Evolutionary conservation across 2,113 vertebrate species (phyloP).

Genomic region (Petromus typicus): DNA sequence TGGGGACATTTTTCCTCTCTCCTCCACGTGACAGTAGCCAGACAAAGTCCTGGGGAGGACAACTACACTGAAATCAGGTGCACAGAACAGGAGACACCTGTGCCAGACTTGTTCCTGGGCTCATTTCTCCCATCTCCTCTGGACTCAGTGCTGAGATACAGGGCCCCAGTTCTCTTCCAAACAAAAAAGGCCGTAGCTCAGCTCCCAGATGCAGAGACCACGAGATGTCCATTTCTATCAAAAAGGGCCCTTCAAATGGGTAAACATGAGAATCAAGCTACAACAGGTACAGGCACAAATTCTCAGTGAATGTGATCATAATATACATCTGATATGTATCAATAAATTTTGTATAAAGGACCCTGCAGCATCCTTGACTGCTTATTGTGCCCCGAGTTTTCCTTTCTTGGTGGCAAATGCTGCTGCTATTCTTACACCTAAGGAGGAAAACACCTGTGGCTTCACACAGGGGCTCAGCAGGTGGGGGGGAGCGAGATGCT

Average conservation of each 20-base stretch:
- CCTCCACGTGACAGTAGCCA: not conserved
- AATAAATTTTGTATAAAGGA: too few relatives aligned
- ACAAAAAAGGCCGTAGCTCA: not conserved
- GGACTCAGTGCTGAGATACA: not conserved
- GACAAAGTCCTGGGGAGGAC: not conserved
- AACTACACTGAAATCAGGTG: not conserved
- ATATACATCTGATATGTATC: too few relatives aligned
- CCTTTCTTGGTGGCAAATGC: not conserved
- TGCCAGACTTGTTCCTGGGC: not conserved
- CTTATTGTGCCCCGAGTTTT: rapidly evolving
- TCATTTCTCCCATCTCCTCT: not conserved
- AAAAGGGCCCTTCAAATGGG: not conserved
- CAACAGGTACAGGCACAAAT: too few relatives aligned
- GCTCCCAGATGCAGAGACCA: not conserved
- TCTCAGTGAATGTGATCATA: too few relatives aligned
- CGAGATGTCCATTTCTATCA: too few relatives aligned
- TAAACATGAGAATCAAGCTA: too few relatives aligned
- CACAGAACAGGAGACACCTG: not conserved
- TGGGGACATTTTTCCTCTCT: not conserved
- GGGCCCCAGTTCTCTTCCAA: not conserved
- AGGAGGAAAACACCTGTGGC: not conserved
- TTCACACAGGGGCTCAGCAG: not conserved
- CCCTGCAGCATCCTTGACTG: too few relatives aligned
- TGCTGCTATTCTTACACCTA: not conserved
- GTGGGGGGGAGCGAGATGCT: not conserved